Evolutionary conservation across 2,888 invertebrate species (phyloP).

Genomic region (Clitarchus hookeri): DNA sequence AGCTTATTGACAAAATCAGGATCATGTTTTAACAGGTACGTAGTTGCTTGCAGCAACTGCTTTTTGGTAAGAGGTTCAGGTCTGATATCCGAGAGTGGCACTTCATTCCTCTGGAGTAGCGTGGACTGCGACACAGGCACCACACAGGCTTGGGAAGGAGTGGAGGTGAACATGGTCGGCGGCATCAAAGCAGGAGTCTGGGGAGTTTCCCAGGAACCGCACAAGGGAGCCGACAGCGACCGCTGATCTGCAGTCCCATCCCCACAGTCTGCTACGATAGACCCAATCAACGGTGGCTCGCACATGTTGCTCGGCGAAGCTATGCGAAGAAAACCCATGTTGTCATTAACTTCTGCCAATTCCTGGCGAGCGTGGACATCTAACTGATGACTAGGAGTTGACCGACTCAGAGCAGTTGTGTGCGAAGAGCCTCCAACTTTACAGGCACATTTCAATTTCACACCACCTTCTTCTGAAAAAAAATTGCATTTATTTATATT

Average conservation of each 20-base stretch:
- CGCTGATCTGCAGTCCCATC: slow-evolving; percentile 29
- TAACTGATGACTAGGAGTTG: background rate
- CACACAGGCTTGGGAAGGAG: slow-evolving; percentile 53
- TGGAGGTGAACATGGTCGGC: slow-evolving; percentile 80
- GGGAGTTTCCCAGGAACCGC: slow-evolving; percentile 42
- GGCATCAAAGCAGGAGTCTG: slow-evolving; percentile 75
- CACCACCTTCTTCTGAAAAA: background rate
- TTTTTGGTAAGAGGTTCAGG: slow-evolving; percentile 83
- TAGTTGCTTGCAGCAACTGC: slow-evolving; percentile 87
- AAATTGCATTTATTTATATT: slow-evolving; percentile 22
- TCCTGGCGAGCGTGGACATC: background rate
- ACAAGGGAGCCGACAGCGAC: slow-evolving; percentile 42
- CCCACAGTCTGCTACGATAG: background rate
- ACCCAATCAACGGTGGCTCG: slow-evolving; percentile 51
- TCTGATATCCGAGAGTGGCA: slow-evolving; percentile 29
- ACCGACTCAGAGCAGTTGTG: background rate
- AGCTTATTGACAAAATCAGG: slow-evolving; percentile 85
- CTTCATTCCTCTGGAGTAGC: slow-evolving; percentile 23
- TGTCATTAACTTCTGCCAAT: slow-evolving; percentile 25
- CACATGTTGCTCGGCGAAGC: slow-evolving; percentile 54
- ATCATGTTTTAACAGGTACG: slow-evolving; percentile 85
- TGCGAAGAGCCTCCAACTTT: background rate
- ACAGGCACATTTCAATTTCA: background rate
- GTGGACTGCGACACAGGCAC: background rate
- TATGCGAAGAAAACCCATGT: slow-evolving; percentile 59